Evolutionary conservation across 2,888 invertebrate species (phyloP).

Genomic region (Eilema griseolum): DNA sequence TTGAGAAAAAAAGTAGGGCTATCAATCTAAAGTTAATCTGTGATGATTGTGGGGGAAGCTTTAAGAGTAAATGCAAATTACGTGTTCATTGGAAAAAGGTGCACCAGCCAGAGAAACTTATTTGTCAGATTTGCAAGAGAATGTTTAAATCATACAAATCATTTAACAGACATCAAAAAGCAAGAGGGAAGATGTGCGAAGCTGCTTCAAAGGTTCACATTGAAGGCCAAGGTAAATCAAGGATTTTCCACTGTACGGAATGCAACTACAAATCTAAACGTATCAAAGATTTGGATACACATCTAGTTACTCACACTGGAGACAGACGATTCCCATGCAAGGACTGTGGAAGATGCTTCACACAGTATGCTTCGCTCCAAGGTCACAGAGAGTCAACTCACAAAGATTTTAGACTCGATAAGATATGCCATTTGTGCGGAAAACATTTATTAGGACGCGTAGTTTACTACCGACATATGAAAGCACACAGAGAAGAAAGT

Average conservation of each 20-base stretch:
- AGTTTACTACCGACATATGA: constrained; percentile 66
- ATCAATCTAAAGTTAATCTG: constrained; percentile 43
- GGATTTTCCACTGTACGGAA: constrained; percentile 57
- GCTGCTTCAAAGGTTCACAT: constrained; percentile 53
- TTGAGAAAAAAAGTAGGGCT: constrained; percentile 25
- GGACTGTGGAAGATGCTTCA: constrained; percentile 63
- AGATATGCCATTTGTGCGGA: constrained; percentile 74
- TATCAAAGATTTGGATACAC: constrained; percentile 65
- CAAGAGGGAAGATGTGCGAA: constrained; percentile 51
- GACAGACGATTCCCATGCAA: constrained; percentile 68
- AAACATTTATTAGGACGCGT: constrained; percentile 67
- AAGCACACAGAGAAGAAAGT: constrained; percentile 50
- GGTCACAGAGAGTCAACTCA: constrained; percentile 68
- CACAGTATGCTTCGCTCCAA: constrained; percentile 68
- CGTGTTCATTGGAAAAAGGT: constrained; percentile 61
- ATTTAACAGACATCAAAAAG: constrained; percentile 58
- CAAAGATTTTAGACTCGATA: constrained; percentile 58
- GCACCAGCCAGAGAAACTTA: constrained; percentile 48
- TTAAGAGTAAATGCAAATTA: constrained; percentile 64
- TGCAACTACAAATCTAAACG: constrained; percentile 67
- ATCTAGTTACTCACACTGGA: constrained; percentile 68
- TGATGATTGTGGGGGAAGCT: constrained; percentile 56
- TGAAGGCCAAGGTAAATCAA: constrained; percentile 63
- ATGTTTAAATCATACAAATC: constrained; percentile 64
- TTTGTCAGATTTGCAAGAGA: constrained; percentile 57